Evolutionary conservation across 2,797 vertebrate genomes (phyloP), one percentile per base, ranked within the genome.

Genomic region (Lates japonicus): DNA sequence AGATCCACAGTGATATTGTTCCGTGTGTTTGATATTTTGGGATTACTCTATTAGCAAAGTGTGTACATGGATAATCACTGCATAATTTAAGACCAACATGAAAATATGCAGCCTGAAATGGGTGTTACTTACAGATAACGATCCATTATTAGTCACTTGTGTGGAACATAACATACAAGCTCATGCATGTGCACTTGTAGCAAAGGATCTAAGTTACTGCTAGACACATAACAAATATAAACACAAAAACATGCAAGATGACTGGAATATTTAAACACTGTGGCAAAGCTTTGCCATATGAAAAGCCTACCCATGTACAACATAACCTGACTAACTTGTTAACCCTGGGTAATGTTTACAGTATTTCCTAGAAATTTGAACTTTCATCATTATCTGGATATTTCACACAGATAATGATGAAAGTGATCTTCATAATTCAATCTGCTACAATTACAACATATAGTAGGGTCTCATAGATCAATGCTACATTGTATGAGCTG

Each of bases 191-290:
- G 71, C 37, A 81, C 46, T 68, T 72, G 58, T 60, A 81, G 70
- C 66, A 80, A 80, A 73, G 42, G 41, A 76, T 77, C 63, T 89
- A 80, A 77, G 64, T 59, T 86, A 75, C 20, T 63, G 78, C 79
- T 83, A 79, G 31, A 83, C 61, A 87, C 51, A 61, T 58, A 76
- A 87, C 69, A 86, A 51, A 87, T 42, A 79, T 57, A 76, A 83
- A 91, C 52, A 85, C 42, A 87, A 84, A 85, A 46, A 81, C 92
- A 94, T 93, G 90, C 88, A 92, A 73, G 68, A 89, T 73, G 70
- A 75, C 58, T 76, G 46, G 55, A 77, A 68, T 55, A 76, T 20
- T 70, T 57, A 64, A 87, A 86, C 41, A 70, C 70, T 39, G 61
- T 81, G 64, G 79, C 69, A 41, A 79, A 89, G 69, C 37, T 52